Base-by-base conservation (phyloP, 2,113 vertebrate genomes). In the Rhinoptilus africanus region DNA sequence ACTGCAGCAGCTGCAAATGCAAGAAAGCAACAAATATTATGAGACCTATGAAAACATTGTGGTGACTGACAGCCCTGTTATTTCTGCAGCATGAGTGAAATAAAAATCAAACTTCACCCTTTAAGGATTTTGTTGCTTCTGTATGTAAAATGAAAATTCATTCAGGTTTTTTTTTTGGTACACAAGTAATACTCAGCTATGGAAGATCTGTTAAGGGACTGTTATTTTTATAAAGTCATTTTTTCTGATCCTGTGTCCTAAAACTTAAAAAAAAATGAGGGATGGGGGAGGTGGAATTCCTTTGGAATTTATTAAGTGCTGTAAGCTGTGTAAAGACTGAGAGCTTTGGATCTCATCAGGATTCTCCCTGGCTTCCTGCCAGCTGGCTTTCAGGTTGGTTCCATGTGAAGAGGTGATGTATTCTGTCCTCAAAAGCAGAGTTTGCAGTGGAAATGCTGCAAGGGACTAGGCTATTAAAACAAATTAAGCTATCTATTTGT, bases 401-500 rank as follows among this genome's bases (percentile, higher is more conserved):
- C 43, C 26, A 6, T 66, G 59, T 41, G 18, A 53, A 90, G 86
- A 97, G 51, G 74, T 82, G 83, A 93, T 74, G 7, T 13, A 57
- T 74, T 74, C 85, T 84, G 64, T 74, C 69, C 39, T 62, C n/a
- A 64, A 63, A 88, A n/a, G 10, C 34, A 78, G 68, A 86, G 26
- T 67, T 67, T 86, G 66, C 34, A 2, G n/a, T 48, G 28, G 71
- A 75, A 84, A 88, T 43, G 43, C 93, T 62, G 75, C 54, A 41
- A 74, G 77, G 47, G 4, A 63, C 2, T 0, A 12, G 62, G 77
- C 37, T 74, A 64, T 84, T 87, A 57, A 91, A 94, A n/a, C 84
- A 92, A 71, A 96, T 85, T 71, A 96, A 97, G 95, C 84, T 48
- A 60, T 94, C 89, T 88, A 6, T 95, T 93, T 90, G 83, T 83